A percentile compares a stretch with the other conserved stretches of the same genome.
Evolutionary conservation across 2,113 vertebrate genomes (phyloP).

Genomic region (Clarias magur): DNA sequence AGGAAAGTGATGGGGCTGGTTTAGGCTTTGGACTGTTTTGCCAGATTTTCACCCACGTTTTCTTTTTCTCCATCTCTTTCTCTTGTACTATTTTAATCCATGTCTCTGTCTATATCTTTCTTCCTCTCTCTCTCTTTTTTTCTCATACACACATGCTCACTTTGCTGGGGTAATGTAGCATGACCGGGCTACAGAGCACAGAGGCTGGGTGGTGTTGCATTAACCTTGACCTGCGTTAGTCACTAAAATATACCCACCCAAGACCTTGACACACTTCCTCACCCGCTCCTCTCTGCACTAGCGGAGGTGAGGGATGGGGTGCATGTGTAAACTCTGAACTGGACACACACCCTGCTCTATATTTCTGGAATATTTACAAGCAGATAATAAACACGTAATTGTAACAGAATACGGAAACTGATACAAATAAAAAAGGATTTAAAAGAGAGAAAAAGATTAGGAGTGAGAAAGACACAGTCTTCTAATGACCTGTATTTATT

Average conservation of each 20-base stretch:
- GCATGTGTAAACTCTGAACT: constrained; percentile 1
- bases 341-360: constrained; percentile 26
- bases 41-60: background rate
- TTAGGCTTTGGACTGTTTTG: constrained; percentile 14
- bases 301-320: constrained; percentile 37
- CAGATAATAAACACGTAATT: background rate
- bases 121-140: background rate
- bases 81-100: background rate
- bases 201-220: constrained; percentile 50
- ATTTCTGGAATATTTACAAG: background rate
- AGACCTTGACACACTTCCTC: constrained; percentile 57
- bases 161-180: constrained; percentile 54
- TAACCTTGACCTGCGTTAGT: constrained; percentile 59
- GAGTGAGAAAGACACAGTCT: background rate
- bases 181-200: constrained; percentile 47
- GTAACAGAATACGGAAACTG: background rate
- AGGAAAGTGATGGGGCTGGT: constrained; percentile 29
- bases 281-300: constrained; percentile 38
- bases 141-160: constrained; percentile 56
- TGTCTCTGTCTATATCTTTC: background rate
- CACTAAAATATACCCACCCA: constrained; percentile 51
- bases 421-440: background rate
- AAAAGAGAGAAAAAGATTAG: background rate
- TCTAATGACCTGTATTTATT: background rate
- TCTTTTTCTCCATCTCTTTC: background rate